Evolutionary conservation across 2,888 invertebrate genomes (phyloP).

Genomic region (Julus scandinavius): DNA sequence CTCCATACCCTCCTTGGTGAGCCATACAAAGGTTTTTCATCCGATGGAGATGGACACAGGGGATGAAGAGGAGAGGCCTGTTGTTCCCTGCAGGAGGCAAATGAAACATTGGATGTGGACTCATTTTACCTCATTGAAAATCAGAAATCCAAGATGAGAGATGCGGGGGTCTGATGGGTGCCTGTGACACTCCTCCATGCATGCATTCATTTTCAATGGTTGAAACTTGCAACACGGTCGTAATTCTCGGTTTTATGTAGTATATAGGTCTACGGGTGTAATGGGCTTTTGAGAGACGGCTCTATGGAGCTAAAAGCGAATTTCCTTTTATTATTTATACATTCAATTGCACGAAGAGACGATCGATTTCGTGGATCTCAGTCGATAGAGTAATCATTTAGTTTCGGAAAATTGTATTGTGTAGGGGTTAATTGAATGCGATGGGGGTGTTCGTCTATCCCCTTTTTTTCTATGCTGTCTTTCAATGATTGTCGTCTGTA

Average conservation of each 20-base stretch:
- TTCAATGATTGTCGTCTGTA: constrained; percentile 25
- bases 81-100: constrained; percentile 30
- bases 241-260: constrained; percentile 30
- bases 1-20: neutral
- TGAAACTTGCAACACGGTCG: neutral
- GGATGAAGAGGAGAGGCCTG: neutral
- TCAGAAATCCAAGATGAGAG: constrained; percentile 35
- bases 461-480: constrained; percentile 22
- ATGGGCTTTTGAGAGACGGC: constrained; percentile 47
- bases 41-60: neutral
- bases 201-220: neutral
- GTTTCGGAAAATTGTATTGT: constrained; percentile 51
- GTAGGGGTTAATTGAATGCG: constrained; percentile 51
- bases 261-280: constrained; percentile 2
- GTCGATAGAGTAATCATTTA: constrained; percentile 51
- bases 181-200: neutral
- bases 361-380: constrained; percentile 51
- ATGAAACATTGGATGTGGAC: constrained; percentile 22
- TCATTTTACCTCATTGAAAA: constrained; percentile 39
- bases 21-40: neutral
- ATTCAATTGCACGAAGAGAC: constrained; percentile 50
- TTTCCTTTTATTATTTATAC: constrained; percentile 52
- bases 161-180: constrained; percentile 30
- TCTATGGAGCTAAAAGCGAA: constrained; percentile 44
- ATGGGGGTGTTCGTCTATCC: constrained; percentile 45